Evolutionary conservation across 2,888 invertebrate species (phyloP), one percentile per base, ranked within the genome.

Genomic region (Steromphala cineraria): DNA sequence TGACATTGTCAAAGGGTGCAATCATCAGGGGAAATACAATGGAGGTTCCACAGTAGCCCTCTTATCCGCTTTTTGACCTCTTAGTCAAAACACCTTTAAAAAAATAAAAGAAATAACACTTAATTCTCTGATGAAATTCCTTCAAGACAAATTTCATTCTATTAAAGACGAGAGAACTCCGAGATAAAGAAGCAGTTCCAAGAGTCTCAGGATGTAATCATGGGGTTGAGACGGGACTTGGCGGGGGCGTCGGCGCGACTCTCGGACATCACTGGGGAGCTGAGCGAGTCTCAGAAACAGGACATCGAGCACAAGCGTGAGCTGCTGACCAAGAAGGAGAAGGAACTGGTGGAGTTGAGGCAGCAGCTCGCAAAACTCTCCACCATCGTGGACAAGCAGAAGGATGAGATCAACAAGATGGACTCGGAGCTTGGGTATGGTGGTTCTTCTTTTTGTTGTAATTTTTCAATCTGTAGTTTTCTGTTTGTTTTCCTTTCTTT

Each of bases 361-460:
- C 92, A 92, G 78, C 92, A 93, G 83, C 83, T 93, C 82, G 92
- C 92, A 17, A 92, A 93, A 84, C 86, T 93, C 40, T 92, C 93
- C 10, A 87, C 91, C 53, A 93, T 93, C 80, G 90, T 93, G 17
- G 93, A 93, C 83, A 91, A 89, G 82, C 91, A 92, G 86, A 90
- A 91, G 79, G 88, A 87, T 19, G 92, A 92, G 81, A 85, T 92
- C 17, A 90, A 89, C 75, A 81, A 81, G 3, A 71, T 90, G 52
- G 88, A 91, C 76, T 76, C 76, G 31, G 90, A 92, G 15, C 84
- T 91, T 28, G 89, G 89, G 93, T 93, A 82, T 84, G 83, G 36
- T 36, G 36, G 2, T 78, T 24, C 36, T 19, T 77, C 5, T 10
- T 5, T 19, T 2, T 2, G 2, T 28, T 3, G 0, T 79, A 4